Evolutionary conservation across 1,140 invertebrate genomes (phyloP).

Genomic region (Chrysoperla carnea): DNA sequence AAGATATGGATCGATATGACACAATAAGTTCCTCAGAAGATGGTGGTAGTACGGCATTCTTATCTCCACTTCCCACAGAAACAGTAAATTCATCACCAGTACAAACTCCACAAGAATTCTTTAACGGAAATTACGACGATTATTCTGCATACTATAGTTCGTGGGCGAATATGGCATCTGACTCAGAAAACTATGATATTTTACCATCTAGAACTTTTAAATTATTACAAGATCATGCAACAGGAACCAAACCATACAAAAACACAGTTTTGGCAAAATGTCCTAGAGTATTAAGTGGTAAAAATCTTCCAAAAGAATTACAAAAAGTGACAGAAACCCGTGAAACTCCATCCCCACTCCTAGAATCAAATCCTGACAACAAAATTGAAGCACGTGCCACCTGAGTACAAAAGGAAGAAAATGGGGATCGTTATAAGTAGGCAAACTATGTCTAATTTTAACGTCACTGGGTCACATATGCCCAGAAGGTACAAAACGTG

Average conservation of each 20-base stretch:
- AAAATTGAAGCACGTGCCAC: not conserved
- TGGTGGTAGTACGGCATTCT: constrained; percentile 8
- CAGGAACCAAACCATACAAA: constrained; percentile 17
- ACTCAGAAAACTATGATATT: constrained; percentile 22
- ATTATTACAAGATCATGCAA: constrained; percentile 21
- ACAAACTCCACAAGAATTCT: constrained; percentile 23
- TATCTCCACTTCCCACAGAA: constrained; percentile 10
- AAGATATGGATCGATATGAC: constrained; percentile 25
- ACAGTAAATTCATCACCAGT: constrained; percentile 22
- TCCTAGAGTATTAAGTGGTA: constrained; percentile 33
- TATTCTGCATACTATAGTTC: constrained; percentile 39
- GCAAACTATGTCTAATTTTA: not conserved
- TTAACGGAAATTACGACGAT: constrained; percentile 20
- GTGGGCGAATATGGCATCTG: constrained; percentile 27
- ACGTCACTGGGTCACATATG: not conserved
- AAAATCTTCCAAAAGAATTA: constrained; percentile 29
- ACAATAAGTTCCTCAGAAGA: constrained; percentile 14
- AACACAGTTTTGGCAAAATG: constrained; percentile 22
- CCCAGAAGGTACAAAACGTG: not conserved
- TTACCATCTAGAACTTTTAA: constrained; percentile 31
- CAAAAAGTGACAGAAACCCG: constrained; percentile 12
- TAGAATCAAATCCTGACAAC: not conserved
- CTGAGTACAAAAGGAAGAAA: not conserved
- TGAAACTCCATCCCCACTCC: not conserved
- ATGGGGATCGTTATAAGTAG: not conserved